These are phyloP conservation scores for Melanogrammus aeglefinus DNA, from an alignment of 2,797 vertebrate genomes.

Conservation along the genomic window DNA sequence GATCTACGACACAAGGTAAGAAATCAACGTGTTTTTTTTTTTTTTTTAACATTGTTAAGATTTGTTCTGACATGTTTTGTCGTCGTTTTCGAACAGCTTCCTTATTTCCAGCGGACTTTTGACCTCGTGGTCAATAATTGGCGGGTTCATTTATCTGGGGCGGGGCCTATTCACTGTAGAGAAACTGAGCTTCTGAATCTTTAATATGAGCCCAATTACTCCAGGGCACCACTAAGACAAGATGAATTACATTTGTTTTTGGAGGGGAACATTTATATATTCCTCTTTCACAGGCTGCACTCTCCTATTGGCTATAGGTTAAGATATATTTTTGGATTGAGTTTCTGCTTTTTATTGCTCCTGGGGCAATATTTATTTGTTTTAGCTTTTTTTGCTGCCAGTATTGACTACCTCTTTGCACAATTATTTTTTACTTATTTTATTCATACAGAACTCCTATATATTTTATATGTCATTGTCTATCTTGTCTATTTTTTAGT, in stretches of 20 bases:
- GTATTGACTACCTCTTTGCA: too few species aligned
- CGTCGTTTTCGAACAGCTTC: background rate
- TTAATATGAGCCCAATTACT: background rate
- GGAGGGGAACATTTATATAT: background rate
- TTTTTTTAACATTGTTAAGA: background rate
- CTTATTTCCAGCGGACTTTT: background rate
- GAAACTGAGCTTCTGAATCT: background rate
- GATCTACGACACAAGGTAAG: slow-evolving; percentile 94
- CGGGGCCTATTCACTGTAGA: background rate
- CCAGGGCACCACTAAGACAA: background rate
- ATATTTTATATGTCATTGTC: too few species aligned
- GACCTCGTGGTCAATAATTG: background rate
- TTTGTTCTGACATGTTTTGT: background rate
- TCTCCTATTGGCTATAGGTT: background rate
- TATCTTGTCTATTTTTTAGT: too few species aligned
- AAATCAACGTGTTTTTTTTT: background rate
- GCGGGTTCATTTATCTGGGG: background rate
- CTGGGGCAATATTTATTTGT: background rate
- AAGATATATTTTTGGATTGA: background rate
- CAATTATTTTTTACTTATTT: too few species aligned
- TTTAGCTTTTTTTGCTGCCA: too few species aligned
- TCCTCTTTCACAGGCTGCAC: background rate
- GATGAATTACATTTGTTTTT: background rate
- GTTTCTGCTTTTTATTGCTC: background rate
- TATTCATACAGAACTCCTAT: too few species aligned